Base-by-base conservation (phyloP, 2,888 invertebrate genomes). In the Drosophila anceps region DNA sequence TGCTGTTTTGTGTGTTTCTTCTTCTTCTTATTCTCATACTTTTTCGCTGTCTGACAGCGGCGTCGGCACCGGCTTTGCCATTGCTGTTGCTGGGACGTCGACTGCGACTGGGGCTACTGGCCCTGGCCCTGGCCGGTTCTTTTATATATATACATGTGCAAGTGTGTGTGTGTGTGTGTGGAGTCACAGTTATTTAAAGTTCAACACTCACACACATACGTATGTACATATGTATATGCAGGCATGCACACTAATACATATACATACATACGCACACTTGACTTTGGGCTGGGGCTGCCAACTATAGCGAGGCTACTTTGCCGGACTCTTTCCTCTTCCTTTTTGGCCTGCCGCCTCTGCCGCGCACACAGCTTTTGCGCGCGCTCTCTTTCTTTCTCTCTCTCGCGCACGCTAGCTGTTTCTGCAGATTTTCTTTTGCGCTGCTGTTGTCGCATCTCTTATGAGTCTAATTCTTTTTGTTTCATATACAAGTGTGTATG, bases 101-200 rank as follows among this genome's bases (percentile, higher is more conserved):
- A 24, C 24, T 61, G 54, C 24, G 58, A 37, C 50, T 43, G 57
- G 43, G 57, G 57, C 43, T 41, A 48, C 46, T 63, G 78, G 65
- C 63, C 55, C 67, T 55, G 63, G 75, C 76, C 66, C 69, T 74
- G 84, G 82, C 82, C 82, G 79, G 81, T 82, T 82, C 76, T 81
- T 24, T n/a, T n/a, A n/a, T n/a, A n/a, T n/a, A n/a, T n/a, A n/a
- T n/a, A n/a, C n/a, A n/a, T n/a, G n/a, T n/a, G n/a, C n/a, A n/a
- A n/a, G 24, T 78, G 46, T 67, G 64, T 78, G 46, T 67, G 64
- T 24, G 24, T 78, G 46, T 67, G 64, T 78, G 46, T 67, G 64
- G 76, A 77, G 82, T 81, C 82, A 78, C 75, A 80, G 78, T 81
- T 80, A 80, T 80, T 81, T 80, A 81, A 80, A 80, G 79, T 79